A percentile compares a stretch with the other conserved stretches of the same genome.
Conservation (phyloP, 1,140 invertebrate species). For the Drosophila tropicalis region DNA sequence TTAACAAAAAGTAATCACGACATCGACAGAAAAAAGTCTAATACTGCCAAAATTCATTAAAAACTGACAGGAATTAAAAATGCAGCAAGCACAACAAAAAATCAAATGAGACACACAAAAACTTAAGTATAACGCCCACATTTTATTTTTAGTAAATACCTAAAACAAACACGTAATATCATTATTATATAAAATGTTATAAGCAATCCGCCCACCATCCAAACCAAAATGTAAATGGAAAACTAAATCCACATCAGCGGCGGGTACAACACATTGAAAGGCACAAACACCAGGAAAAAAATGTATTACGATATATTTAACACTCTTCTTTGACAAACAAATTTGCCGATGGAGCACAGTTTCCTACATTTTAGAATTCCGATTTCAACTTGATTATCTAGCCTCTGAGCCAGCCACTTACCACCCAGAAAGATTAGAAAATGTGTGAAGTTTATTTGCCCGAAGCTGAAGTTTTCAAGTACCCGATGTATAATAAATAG, state of each 20-base stretch:
- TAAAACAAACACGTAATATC: constrained; percentile 23
- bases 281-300: neutral
- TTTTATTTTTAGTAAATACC: constrained; percentile 21
- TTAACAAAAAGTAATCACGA: constrained; percentile 15
- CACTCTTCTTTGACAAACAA: too few relatives aligned
- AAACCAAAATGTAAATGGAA: neutral
- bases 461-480: too few relatives aligned
- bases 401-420: too few relatives aligned
- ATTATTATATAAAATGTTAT: constrained; percentile 55
- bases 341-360: too few relatives aligned
- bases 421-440: too few relatives aligned
- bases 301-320: neutral
- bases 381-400: too few relatives aligned
- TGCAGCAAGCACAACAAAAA: constrained; percentile 15
- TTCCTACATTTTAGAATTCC: too few relatives aligned
- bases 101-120: neutral
- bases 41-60: constrained; percentile 50
- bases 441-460: too few relatives aligned
- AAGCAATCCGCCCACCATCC: constrained; percentile 50
- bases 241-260: neutral
- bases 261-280: constrained; percentile 49
- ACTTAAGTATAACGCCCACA: constrained; percentile 43
- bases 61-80: constrained; percentile 42
- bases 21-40: constrained; percentile 47
- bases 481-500: too few relatives aligned